Conservation (phyloP, 2,888 invertebrate genomes). For the Morinoia aosen region DNA sequence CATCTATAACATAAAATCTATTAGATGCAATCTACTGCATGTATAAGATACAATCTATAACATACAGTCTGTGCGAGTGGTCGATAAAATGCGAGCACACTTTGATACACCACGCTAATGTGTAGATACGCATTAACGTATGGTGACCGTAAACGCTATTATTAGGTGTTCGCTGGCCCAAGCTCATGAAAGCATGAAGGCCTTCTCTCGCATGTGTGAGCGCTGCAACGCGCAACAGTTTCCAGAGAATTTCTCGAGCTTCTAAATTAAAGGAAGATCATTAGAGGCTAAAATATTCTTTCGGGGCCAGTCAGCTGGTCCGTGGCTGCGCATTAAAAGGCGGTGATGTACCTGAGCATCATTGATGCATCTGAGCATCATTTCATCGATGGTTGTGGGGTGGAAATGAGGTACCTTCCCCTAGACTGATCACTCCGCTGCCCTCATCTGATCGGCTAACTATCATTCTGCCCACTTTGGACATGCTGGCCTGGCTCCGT, state of each 20-base stretch:
- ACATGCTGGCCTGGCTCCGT: background rate
- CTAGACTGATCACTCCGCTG: background rate
- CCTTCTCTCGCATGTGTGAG: background rate
- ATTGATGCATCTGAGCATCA: constrained; percentile 38
- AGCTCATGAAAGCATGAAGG: background rate
- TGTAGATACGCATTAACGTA: background rate
- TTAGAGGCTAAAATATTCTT: background rate
- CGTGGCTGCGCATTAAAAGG: background rate
- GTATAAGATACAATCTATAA: too few species aligned
- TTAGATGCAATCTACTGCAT: too few species aligned
- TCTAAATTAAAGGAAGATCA: background rate
- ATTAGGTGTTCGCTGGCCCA: background rate
- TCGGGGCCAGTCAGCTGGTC: background rate
- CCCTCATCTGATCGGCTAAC: constrained; percentile 36
- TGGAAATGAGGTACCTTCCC: constrained; percentile 9
- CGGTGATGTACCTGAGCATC: constrained; percentile 34
- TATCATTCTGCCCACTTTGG: background rate
- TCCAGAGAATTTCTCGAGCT: background rate
- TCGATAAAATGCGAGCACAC: background rate
- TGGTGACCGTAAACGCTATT: background rate
- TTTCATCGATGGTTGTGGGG: constrained; percentile 31
- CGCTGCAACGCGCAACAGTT: background rate
- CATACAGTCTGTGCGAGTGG: background rate
- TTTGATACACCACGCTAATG: background rate
- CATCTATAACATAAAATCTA: too few species aligned